These are phyloP conservation scores for Coenonympha arcania DNA, from an alignment of 2,888 invertebrate genomes.

Conservation along the genomic window DNA sequence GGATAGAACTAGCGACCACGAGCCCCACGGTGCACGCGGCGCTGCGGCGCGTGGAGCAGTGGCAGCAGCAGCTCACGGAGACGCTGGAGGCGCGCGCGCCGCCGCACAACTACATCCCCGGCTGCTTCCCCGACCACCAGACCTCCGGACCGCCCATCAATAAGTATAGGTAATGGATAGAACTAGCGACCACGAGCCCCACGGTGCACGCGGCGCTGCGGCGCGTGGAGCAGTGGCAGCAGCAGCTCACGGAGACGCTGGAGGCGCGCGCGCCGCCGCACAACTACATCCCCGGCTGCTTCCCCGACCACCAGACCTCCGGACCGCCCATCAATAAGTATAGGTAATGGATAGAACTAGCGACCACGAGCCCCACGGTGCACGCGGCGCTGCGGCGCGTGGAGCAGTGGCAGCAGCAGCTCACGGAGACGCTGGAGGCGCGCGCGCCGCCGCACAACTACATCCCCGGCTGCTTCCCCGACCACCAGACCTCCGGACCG, in stretches of 20 bases:
- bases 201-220: slow-evolving; percentile 91
- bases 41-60: slow-evolving; percentile 87
- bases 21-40: slow-evolving; percentile 95
- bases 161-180: slow-evolving; percentile 83
- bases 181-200: slow-evolving; percentile 93
- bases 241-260: slow-evolving; percentile 82
- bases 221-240: slow-evolving; percentile 92
- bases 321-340: slow-evolving; percentile 95
- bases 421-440: slow-evolving; percentile 83
- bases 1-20: slow-evolving; percentile 81
- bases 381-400: slow-evolving; percentile 90
- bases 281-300: slow-evolving; percentile 93
- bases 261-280: slow-evolving; percentile 85
- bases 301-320: slow-evolving; percentile 81
- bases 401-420: slow-evolving; percentile 90
- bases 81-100: slow-evolving; percentile 85
- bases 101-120: slow-evolving; percentile 90
- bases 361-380: slow-evolving; percentile 92
- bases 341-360: slow-evolving; percentile 72
- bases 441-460: slow-evolving; percentile 88
- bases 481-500: slow-evolving; percentile 82
- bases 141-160: slow-evolving; percentile 87
- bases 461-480: slow-evolving; percentile 92
- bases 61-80: slow-evolving; percentile 88
- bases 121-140: slow-evolving; percentile 86